Percentiles rank a stretch among this genome's conserved stretches.
These are phyloP conservation scores for Eriocheir sinensis DNA, from an alignment of 1,140 invertebrate species.

Conservation along the genomic window DNA sequence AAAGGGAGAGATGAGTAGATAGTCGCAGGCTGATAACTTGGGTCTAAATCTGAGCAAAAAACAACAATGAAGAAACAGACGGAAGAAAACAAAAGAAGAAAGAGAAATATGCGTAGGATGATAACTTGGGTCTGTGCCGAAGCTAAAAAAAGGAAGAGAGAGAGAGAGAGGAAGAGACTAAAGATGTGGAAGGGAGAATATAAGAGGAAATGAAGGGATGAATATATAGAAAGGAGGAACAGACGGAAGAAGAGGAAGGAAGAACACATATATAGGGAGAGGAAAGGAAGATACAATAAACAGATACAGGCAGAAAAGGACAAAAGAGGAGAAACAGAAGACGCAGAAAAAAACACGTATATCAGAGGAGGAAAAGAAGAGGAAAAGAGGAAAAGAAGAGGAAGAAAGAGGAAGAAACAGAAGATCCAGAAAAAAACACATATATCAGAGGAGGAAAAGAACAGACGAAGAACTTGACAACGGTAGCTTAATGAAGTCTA, in stretches of 20 bases:
- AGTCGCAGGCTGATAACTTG: too few relatives aligned
- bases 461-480: too few relatives aligned
- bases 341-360: neutral
- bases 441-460: too few relatives aligned
- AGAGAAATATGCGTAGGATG: neutral
- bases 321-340: neutral
- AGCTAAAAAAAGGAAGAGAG: neutral
- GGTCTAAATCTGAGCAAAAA: too few relatives aligned
- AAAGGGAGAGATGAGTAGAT: too few relatives aligned
- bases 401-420: too few relatives aligned
- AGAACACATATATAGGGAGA: neutral
- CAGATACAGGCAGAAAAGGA: neutral
- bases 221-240: neutral
- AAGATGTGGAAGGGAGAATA: neutral
- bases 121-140: neutral
- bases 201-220: neutral
- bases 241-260: neutral
- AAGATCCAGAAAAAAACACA: too few relatives aligned
- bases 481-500: too few relatives aligned
- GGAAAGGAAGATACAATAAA: neutral
- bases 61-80: neutral
- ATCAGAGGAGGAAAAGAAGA: too few relatives aligned
- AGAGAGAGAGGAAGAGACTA: neutral
- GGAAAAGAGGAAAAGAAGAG: too few relatives aligned
- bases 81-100: neutral